A percentile compares a stretch with the other conserved stretches of the same genome.
These are phyloP conservation scores for Iguana delicatissima DNA, from an alignment of 2,797 vertebrate species.

Conservation along the genomic window DNA sequence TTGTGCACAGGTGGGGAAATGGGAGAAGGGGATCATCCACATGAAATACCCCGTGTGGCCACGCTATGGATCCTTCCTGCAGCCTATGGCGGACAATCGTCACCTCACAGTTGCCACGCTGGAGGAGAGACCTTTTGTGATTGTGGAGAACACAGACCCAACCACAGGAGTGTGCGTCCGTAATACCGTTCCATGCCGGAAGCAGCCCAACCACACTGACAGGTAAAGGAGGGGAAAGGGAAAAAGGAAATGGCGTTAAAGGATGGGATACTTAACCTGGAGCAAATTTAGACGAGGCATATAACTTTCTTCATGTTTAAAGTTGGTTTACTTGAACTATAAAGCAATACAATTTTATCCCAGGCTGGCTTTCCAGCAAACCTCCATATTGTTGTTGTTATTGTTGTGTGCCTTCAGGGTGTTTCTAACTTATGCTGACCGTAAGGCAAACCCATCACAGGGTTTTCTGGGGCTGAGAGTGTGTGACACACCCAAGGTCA, in stretches of 20 bases:
- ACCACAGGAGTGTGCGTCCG: constrained; percentile 93
- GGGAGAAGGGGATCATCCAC: constrained; percentile 90
- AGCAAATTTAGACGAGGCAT: neutral
- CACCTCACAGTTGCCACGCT: constrained; percentile 96
- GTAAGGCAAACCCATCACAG: no score
- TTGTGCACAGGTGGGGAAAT: constrained; percentile 90
- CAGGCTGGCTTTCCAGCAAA: neutral
- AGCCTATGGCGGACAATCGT: constrained; percentile 91
- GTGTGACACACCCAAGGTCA: no score
- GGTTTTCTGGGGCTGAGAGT: no score
- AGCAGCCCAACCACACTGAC: constrained; percentile 87
- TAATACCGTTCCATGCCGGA: constrained; percentile 96
- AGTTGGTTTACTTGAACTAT: neutral
- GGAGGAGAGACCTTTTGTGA: constrained; percentile 97
- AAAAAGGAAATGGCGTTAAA: neutral
- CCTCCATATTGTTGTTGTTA: no score
- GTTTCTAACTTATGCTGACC: no score
- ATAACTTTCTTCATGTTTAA: neutral
- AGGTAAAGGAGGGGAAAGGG: constrained; percentile 64
- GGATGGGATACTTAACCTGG: neutral
- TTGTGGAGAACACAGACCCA: constrained; percentile 94
- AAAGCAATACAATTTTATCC: no score
- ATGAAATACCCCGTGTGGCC: constrained; percentile 98
- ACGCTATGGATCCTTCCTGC: constrained; percentile 91
- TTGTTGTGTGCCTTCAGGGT: no score